Base-by-base conservation (phyloP, 2,888 invertebrate genomes). In the Hemicrepidius hirtus region DNA sequence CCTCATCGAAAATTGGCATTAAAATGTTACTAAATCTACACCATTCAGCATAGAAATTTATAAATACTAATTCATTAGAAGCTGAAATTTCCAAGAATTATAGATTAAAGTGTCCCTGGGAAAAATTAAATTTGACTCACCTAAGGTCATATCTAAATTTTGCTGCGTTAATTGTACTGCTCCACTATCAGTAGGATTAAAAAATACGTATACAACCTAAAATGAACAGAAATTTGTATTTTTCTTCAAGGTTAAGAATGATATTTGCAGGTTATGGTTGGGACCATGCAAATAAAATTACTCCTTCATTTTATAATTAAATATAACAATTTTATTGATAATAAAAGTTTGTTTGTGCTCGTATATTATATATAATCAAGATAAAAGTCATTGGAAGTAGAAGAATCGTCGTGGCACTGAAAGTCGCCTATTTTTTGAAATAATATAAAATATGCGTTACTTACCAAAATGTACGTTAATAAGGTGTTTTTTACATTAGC, bases 1-100 rank as follows among this genome's bases (percentile, higher is more conserved):
- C 96, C 86, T 98, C 97, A 86, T 97, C 96, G 87, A 97, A 99
- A 82, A 98, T 94, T 10, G 99, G 99, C 86, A 95, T 95, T 84
- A 99, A 88, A 88, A 97, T 92, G 86, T 97, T 98, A 88, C 99
- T 99, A 89, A 99, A 99, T 83, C 96, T 93, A 88, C 99, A 99
- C 99, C 99, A 99, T 85, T 99, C 98, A 32, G 99, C 99, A 88
- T 99, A 99, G 88, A 99, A 99, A 88, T 99, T 99, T 75, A 99
- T 92, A 87, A 99, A 95, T 75, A 99, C 98, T 87, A 99, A 88
- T 89, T 99, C 98, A 90, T 97, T 96, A 73, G 94, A 93, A 75
- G 95, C 98, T 97, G 90, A 76, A 93, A 93, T 79, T 79, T 37
- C 16, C 32, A 24, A 35, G 28, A 55, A 20, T 49, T 6, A 10